Percentiles rank a stretch among this genome's conserved stretches.
Evolutionary conservation across 1,140 invertebrate genomes (phyloP).

Genomic region (Orius laevigatus): DNA sequence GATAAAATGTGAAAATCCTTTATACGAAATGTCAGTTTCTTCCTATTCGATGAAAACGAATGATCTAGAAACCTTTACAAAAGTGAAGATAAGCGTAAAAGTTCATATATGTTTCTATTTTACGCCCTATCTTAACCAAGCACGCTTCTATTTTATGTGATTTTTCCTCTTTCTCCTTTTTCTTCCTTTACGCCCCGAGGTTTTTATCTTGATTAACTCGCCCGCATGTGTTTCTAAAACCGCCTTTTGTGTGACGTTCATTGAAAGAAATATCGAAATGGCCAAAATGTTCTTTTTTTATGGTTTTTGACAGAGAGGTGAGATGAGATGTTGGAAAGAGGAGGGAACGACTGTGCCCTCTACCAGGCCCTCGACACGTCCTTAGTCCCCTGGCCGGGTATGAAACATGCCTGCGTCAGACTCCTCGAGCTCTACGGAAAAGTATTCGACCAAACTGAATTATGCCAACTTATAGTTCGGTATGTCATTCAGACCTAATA

Average conservation of each 20-base stretch:
- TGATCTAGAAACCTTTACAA: not conserved
- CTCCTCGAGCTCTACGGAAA: constrained; percentile 67
- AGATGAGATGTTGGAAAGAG: constrained; percentile 2
- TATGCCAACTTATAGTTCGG: constrained; percentile 63
- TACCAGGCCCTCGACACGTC: constrained; percentile 26
- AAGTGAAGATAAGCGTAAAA: not conserved
- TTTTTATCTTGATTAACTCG: not conserved
- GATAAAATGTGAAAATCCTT: too few species aligned
- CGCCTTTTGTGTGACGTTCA: not conserved
- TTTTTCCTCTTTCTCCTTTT: not conserved
- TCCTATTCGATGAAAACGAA: not conserved
- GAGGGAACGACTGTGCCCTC: constrained; percentile 22
- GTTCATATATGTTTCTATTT: too few species aligned
- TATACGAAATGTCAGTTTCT: too few species aligned
- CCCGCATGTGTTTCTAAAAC: not conserved
- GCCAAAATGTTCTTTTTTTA: not conserved
- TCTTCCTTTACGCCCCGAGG: not conserved
- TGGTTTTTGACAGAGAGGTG: constrained; percentile 2
- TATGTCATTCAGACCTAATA: constrained; percentile 28
- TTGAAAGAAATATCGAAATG: not conserved
- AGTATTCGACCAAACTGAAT: constrained; percentile 60
- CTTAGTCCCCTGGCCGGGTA: constrained; percentile 52
- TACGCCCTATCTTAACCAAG: too few species aligned
- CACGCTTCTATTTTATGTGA: too few species aligned
- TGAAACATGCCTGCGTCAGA: constrained; percentile 59